Percentiles rank a stretch among this genome's conserved stretches.
Evolutionary conservation across 1,140 invertebrate genomes (phyloP).

Genomic region (Acromyrmex charruanus): DNA sequence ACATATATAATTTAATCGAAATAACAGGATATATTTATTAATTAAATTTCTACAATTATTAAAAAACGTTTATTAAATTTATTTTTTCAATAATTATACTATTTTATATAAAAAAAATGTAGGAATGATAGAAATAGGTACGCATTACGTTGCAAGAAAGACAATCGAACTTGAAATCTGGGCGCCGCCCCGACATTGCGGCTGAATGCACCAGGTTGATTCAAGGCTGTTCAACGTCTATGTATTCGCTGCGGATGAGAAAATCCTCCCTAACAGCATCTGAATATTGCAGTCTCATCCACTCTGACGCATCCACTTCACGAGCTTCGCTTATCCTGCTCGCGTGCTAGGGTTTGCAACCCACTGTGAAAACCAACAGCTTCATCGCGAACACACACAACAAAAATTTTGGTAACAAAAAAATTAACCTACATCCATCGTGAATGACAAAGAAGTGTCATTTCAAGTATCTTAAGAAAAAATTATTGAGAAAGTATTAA

Average conservation of each 20-base stretch:
- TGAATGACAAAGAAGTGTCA: neutral
- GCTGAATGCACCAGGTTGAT: slow-evolving; percentile 49
- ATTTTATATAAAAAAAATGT: neutral
- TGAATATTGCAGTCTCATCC: slow-evolving; percentile 77
- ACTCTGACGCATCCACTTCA: slow-evolving; percentile 63
- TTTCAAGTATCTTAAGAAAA: neutral
- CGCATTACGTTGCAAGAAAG: slow-evolving; percentile 20
- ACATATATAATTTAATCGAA: neutral
- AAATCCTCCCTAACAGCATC: slow-evolving; percentile 71
- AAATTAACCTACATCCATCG: neutral
- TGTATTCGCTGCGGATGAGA: slow-evolving; percentile 62
- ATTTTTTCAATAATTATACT: neutral
- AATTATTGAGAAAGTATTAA: neutral
- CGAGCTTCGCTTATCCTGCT: slow-evolving; percentile 50
- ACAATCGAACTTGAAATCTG: slow-evolving; percentile 56
- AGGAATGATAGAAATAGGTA: neutral
- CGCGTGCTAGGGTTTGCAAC: slow-evolving; percentile 62
- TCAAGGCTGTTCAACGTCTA: slow-evolving; percentile 51
- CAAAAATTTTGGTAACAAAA: slow-evolving; percentile 64
- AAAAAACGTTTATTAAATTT: neutral
- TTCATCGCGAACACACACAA: slow-evolving; percentile 39
- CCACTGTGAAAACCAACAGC: slow-evolving; percentile 66
- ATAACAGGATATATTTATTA: neutral
- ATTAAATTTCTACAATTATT: neutral
- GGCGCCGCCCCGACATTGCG: neutral